A percentile compares a stretch with the other conserved stretches of the same genome.
Conservation (phyloP, 2,113 vertebrate genomes). For the Hucho hucho region DNA sequence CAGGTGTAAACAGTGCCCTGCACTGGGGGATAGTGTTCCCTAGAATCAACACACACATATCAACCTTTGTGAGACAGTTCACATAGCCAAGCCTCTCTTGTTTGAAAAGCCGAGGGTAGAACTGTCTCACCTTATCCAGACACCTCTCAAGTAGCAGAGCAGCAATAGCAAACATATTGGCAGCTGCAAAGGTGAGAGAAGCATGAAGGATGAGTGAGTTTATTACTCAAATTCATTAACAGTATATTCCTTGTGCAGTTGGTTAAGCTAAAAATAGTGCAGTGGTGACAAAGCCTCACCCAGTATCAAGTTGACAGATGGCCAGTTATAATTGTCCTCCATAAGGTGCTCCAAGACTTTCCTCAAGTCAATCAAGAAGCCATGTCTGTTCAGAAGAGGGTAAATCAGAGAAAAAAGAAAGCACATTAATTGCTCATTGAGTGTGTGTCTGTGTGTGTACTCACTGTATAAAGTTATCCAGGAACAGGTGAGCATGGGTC, state of each 20-base stretch:
- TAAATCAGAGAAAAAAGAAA: background rate
- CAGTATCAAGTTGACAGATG: slow-evolving; percentile 43
- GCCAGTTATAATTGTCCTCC: slow-evolving; percentile 54
- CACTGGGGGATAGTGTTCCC: slow-evolving; percentile 34
- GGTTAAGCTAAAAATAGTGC: background rate
- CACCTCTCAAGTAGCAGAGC: slow-evolving; percentile 50
- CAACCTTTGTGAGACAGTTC: background rate
- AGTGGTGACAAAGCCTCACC: slow-evolving; percentile 8
- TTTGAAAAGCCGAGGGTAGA: background rate
- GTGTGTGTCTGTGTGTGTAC: slow-evolving; percentile 44
- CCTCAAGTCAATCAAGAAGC: slow-evolving; percentile 56
- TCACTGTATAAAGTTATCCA: slow-evolving; percentile 67
- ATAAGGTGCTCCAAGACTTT: slow-evolving; percentile 62
- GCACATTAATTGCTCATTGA: background rate
- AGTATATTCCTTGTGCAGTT: background rate
- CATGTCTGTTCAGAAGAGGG: slow-evolving; percentile 40
- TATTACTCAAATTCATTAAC: background rate
- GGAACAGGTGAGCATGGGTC: slow-evolving; percentile 62
- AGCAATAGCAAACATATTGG: slow-evolving; percentile 50
- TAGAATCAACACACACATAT: background rate
- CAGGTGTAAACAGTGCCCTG: slow-evolving; percentile 38
- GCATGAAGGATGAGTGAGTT: background rate
- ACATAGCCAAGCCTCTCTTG: too few relatives aligned
- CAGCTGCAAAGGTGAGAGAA: slow-evolving; percentile 33
- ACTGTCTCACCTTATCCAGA: slow-evolving; percentile 48